phyloP scores from a whole-genome alignment of 1,140 invertebrate genomes.

The Cherax destructor region DNA sequence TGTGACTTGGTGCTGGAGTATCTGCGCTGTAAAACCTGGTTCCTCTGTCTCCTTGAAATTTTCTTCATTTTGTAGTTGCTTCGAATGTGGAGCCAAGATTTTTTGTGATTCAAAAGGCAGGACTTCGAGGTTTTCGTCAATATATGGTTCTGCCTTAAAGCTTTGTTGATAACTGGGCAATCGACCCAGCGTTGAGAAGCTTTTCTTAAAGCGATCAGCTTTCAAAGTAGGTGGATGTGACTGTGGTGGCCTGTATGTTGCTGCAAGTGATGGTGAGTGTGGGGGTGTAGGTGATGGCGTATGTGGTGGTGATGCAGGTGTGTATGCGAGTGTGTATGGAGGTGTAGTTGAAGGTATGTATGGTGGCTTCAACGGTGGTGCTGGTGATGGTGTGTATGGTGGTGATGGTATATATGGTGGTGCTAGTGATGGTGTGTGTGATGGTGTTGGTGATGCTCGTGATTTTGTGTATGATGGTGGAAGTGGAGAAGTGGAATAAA shows the following conservation, averaged over 20 bases:
- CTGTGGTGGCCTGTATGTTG: background rate
- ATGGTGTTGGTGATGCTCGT: background rate
- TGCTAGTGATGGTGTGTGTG: background rate
- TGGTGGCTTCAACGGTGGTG: background rate
- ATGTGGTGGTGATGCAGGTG: background rate
- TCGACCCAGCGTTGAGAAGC: background rate
- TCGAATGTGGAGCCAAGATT: no score
- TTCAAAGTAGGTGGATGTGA: background rate
- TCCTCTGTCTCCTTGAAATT: no score
- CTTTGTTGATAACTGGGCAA: background rate
- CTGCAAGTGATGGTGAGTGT: no score
- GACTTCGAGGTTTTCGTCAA: background rate
- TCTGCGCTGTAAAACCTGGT: no score
- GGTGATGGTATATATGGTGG: background rate
- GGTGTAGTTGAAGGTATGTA: background rate
- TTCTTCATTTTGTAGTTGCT: no score
- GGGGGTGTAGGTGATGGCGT: no score
- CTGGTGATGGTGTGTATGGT: background rate
- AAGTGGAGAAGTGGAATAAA: background rate
- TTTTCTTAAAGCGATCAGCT: background rate
- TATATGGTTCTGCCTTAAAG: background rate
- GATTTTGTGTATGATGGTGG: background rate
- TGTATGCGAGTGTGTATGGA: background rate
- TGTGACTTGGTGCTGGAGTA: no score
- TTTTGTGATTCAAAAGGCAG: background rate